Conservation (phyloP, 2,888 invertebrate genomes). For the Lysandra bellargus region DNA sequence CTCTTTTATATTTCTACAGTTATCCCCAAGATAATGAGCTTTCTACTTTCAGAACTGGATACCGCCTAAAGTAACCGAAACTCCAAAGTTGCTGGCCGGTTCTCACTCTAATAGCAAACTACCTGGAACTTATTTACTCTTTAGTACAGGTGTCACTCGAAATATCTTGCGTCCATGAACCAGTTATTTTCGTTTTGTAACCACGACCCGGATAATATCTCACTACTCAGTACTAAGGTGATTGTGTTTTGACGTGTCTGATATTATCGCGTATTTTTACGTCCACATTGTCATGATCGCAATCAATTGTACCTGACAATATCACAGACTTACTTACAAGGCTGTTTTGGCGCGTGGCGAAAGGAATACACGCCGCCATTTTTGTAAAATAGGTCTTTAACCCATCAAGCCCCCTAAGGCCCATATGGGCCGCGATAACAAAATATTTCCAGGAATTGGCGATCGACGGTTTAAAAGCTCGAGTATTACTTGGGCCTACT, state of each 20-base stretch:
- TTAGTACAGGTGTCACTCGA: slow-evolving; percentile 54
- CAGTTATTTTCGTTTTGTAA: slow-evolving; percentile 70
- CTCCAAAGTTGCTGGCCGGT: too few species aligned
- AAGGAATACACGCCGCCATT: too few species aligned
- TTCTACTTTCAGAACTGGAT: too few species aligned
- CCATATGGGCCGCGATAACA: too few species aligned
- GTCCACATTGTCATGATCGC: neutral
- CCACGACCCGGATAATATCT: slow-evolving; percentile 59
- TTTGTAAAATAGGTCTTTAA: too few species aligned
- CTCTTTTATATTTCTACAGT: too few species aligned
- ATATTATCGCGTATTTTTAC: neutral
- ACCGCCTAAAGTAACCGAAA: too few species aligned
- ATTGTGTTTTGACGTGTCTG: slow-evolving; percentile 29
- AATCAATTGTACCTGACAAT: neutral
- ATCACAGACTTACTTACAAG: neutral
- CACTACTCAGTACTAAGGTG: neutral
- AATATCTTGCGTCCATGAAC: slow-evolving; percentile 72
- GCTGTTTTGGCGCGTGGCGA: neutral
- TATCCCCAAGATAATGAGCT: too few species aligned
- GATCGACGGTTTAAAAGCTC: too few species aligned
- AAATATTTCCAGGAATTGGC: too few species aligned
- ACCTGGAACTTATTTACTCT: neutral
- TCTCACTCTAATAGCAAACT: neutral
- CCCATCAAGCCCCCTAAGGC: too few species aligned
- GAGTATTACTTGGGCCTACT: too few species aligned